These are phyloP conservation scores for Leptarthrus brevirostris DNA, from an alignment of 2,888 invertebrate genomes.

Conservation along the genomic window DNA sequence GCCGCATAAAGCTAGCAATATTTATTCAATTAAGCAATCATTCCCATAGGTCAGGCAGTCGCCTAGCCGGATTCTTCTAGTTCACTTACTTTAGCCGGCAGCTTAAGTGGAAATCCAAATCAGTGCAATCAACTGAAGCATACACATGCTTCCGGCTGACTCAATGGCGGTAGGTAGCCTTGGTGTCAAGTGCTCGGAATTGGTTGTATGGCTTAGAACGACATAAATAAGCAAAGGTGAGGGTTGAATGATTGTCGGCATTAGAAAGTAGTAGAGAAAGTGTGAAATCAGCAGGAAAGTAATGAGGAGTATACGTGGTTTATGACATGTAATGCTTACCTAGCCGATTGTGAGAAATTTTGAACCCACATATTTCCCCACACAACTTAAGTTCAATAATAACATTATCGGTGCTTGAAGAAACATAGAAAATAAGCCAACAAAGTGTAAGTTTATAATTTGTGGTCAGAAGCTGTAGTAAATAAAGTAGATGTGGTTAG, in stretches of 20 bases:
- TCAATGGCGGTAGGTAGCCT: not conserved
- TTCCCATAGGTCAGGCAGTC: too few relatives aligned
- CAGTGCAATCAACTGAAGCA: not conserved
- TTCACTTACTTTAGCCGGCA: not conserved
- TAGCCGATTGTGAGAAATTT: too few relatives aligned
- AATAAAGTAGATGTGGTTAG: too few relatives aligned
- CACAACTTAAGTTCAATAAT: too few relatives aligned
- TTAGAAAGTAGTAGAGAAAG: not conserved
- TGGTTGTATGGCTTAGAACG: not conserved
- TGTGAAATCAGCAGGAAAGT: not conserved
- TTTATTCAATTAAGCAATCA: constrained; percentile 1
- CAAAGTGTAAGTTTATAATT: too few relatives aligned
- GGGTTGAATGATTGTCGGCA: not conserved
- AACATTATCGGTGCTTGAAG: too few relatives aligned
- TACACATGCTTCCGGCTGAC: not conserved
- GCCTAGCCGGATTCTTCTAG: not conserved
- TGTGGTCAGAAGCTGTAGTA: too few relatives aligned
- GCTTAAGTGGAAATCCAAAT: not conserved
- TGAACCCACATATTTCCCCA: too few relatives aligned
- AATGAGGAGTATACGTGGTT: not conserved
- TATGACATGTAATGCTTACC: not conserved
- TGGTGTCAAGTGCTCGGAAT: not conserved
- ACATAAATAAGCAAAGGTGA: not conserved
- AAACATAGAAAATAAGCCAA: too few relatives aligned
- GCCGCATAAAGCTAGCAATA: not conserved